Conservation (phyloP, 2,113 vertebrate genomes). For the Sturnus vulgaris region DNA sequence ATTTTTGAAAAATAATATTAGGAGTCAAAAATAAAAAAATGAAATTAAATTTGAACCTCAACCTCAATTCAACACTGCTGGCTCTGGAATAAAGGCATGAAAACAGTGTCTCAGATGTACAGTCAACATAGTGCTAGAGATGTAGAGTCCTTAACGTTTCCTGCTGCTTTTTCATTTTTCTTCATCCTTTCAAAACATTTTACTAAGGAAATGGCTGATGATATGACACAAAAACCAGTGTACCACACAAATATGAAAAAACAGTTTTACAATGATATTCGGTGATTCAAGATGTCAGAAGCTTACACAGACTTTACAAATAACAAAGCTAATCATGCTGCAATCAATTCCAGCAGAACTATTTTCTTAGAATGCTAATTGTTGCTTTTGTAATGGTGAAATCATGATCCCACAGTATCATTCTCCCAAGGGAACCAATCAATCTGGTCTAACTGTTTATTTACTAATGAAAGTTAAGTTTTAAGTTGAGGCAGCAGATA, state of each 20-base stretch:
- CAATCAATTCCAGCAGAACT: neutral
- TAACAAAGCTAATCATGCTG: neutral
- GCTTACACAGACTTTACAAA: neutral
- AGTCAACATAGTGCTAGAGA: neutral
- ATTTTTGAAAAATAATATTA: neutral
- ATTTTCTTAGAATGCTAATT: neutral
- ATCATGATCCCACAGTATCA: neutral
- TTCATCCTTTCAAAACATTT: neutral
- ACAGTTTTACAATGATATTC: neutral
- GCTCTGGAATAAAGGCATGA: neutral
- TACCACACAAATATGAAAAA: neutral
- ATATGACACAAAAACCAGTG: neutral
- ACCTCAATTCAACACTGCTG: neutral
- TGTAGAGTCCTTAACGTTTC: neutral
- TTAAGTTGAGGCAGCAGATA: conserved; percentile 29
- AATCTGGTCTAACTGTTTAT: conserved; percentile 12
- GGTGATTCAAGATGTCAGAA: neutral
- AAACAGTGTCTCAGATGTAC: neutral
- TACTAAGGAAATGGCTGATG: neutral
- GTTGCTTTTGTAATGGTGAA: conserved; percentile 15
- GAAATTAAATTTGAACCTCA: neutral
- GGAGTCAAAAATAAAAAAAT: neutral
- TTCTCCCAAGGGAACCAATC: conserved; percentile 62
- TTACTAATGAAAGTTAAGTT: conserved; percentile 31
- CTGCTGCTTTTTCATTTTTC: neutral